These are phyloP conservation scores for Pundamilia nyererei DNA, from an alignment of 2,113 vertebrate species.

Conservation along the genomic window DNA sequence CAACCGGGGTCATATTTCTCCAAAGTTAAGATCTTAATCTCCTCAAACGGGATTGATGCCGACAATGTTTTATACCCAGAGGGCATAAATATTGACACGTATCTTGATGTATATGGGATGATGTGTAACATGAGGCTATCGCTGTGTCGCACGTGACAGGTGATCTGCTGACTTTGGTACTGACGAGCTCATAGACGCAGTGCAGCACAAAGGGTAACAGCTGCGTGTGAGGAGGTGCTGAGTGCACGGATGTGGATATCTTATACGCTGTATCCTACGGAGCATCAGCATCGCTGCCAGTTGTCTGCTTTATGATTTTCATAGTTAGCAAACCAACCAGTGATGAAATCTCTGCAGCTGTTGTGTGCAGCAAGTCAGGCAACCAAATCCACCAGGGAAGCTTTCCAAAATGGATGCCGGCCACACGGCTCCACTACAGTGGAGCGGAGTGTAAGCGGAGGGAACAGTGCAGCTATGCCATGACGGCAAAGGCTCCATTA, in stretches of 20 bases:
- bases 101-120: constrained; percentile 12
- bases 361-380: constrained; percentile 8
- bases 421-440: not conserved
- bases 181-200: not conserved
- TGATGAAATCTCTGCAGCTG: constrained; percentile 58
- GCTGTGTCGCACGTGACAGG: not conserved
- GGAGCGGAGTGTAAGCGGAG: not conserved
- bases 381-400: constrained; percentile 42
- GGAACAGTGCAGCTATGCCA: constrained; percentile 16
- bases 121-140: not conserved
- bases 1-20: constrained; percentile 29
- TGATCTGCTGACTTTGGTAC: constrained; percentile 29
- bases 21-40: constrained; percentile 56
- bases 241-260: not conserved
- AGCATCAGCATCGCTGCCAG: constrained; percentile 11
- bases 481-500: constrained; percentile 49
- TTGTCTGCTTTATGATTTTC: constrained; percentile 18
- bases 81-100: constrained; percentile 43
- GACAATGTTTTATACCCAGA: constrained; percentile 26
- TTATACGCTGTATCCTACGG: not conserved
- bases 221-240: not conserved
- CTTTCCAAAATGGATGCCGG: constrained; percentile 21
- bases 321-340: not conserved
- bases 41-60: constrained; percentile 16
- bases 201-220: not conserved